Conservation (phyloP, 2,113 vertebrate species). For the Fregetta grallaria region DNA sequence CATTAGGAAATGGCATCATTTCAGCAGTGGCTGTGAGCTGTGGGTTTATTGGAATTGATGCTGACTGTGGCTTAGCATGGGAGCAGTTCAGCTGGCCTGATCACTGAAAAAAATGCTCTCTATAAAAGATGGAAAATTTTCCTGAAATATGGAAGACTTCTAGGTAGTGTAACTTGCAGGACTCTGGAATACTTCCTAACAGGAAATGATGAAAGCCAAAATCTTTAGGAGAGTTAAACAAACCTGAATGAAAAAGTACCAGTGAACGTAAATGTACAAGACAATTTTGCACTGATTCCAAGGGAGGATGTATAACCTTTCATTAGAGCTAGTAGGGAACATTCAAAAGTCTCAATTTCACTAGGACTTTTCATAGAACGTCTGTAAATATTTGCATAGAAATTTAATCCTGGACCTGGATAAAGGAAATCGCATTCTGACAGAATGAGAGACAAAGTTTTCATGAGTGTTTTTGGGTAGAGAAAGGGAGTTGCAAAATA, state of each 20-base stretch:
- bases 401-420: background rate
- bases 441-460: background rate
- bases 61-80: background rate
- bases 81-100: background rate
- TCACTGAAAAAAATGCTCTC: background rate
- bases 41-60: background rate
- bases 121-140: conserved; percentile 14
- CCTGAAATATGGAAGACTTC: conserved; percentile 40
- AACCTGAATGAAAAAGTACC: conserved; percentile 34
- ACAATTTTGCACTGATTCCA: background rate
- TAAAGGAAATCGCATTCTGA: background rate
- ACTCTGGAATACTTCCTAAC: conserved; percentile 48
- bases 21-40: background rate
- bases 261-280: background rate
- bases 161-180: conserved; percentile 22
- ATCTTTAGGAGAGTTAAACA: conserved; percentile 23
- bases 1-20: background rate
- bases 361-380: background rate
- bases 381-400: conserved; percentile 34
- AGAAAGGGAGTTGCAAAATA: background rate
- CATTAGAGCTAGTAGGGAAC: background rate
- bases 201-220: conserved; percentile 55
- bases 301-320: background rate
- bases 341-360: conserved; percentile 13
- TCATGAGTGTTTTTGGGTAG: background rate